Base-by-base conservation (phyloP, 2,888 invertebrate species). In the Thymelicus acteon region DNA sequence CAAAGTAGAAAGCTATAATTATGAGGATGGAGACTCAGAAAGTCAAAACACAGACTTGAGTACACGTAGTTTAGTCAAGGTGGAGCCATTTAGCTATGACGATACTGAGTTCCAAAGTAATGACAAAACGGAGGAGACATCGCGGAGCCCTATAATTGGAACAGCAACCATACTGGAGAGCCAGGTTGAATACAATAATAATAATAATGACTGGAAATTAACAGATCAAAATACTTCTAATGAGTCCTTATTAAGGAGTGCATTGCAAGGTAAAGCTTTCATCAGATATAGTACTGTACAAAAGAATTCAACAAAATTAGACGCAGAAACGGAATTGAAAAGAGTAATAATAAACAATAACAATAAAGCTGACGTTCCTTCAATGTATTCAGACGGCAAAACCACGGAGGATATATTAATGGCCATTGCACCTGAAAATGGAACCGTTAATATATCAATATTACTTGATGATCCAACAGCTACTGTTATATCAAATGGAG, bases 171-270 rank as follows among this genome's bases (percentile, higher is more conserved):
- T 95, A 80, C 84, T 95, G 85, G 95, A 93, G 79, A 89, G 82
- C 79, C 89, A 88, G 85, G 86, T 87, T 63, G 93, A 94, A 95
- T 94, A 94, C 88, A 95, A 95, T 84, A 96, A 96, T 80, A 97
- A 97, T 84, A 97, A 97, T 86, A 97, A 97, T 87, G 97, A 97
- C 86, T 97, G 97, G 96, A 97, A 96, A 85, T 94, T 96, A 84
- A 96, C 96, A 71, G 96, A 97, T 84, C 96, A 97, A 87, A 97
- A 96, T 82, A 88, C 91, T 40, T 92, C 95, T 39, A 95, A 96
- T 24, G 97, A 97, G 82, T 97, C 97, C 44, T 89, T 98, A 75
- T 89, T 98, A 75, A 94, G 97, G 78, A 97, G 96, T 84, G 97
- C 97, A 10, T 94, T 98, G 75, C 97, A 97, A 86, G 97, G 97